Base-by-base conservation (phyloP, 1,140 invertebrate genomes). In the Listronotus oregonensis region DNA sequence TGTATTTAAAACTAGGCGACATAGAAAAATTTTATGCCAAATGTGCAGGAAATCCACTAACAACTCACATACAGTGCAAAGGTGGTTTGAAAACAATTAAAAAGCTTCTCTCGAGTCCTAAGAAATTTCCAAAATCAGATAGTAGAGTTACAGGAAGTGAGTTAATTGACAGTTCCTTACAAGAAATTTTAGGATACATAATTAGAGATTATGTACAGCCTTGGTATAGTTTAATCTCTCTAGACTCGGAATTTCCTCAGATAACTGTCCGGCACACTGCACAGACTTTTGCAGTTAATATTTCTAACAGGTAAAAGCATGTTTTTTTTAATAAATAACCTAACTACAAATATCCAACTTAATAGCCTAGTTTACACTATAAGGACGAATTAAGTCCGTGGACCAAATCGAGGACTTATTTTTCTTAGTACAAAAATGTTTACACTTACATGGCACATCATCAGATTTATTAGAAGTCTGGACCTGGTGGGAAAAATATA, bases 201-300 rank as follows among this genome's bases (percentile, higher is more conserved):
- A 83, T 93, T 55, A 81, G 90, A 72, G 91, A 93, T 82, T 91
- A 91, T 78, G 84, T 93, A 27, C 83, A 85, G 68, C 84, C 86
- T 6, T 94, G 91, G 91, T 92, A 90, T 77, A 81, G 76, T 69
- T 72, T 80, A 43, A 74, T 85, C 56, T 83, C 82, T 6, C 74
- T 80, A 58, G 81, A 85, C 71, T 77, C 80, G 43, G 83, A 85
- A 62, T 85, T 85, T 72, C 72, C 79, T 5, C 78, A 81, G 70
- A 65, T 67, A 52, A 81, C 82, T 61, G 81, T 84, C 11, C 77
- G 80, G 60, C 80, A 83, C 54, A 84, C 81, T 59, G 83, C 81
- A 71, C 83, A 83, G 77, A 83, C 81, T 66, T 81, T 84, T 68
- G 83, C 83, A 10, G 83, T 85, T 43, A 84, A 85, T 68, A 76